phyloP scores from a whole-genome alignment of 2,888 invertebrate genomes.

The Lasioglossum malachurum region DNA sequence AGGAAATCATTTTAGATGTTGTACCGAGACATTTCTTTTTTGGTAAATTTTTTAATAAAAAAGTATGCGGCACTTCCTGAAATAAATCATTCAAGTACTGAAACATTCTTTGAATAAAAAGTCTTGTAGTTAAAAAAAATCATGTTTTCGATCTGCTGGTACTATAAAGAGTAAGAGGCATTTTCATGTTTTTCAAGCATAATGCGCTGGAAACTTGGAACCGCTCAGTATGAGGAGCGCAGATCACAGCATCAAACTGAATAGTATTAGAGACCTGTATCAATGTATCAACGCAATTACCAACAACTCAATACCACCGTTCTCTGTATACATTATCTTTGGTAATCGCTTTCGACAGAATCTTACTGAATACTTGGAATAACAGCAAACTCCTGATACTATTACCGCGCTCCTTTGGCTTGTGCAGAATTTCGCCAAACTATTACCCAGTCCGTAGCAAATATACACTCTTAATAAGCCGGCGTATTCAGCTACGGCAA shows the following conservation, averaged over 20 bases:
- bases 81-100: background rate
- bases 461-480: conserved; percentile 1
- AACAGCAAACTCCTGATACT: conserved; percentile 45
- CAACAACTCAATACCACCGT: conserved; percentile 65
- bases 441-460: conserved; percentile 12
- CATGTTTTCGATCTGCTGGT: background rate
- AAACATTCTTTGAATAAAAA: background rate
- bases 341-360: conserved; percentile 44
- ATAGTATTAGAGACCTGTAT: conserved; percentile 49
- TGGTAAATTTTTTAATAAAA: no score
- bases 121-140: background rate
- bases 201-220: background rate
- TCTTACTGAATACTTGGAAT: conserved; percentile 48
- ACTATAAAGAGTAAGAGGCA: background rate
- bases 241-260: background rate
- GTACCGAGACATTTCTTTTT: no score
- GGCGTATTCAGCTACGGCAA: conserved; percentile 25
- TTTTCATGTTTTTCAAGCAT: background rate
- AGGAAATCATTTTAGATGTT: no score
- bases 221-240: background rate
- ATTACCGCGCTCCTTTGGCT: conserved; percentile 48
- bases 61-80: background rate
- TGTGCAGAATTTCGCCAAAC: conserved; percentile 23
- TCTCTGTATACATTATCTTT: conserved; percentile 27
- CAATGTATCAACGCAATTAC: conserved; percentile 79